Conservation (phyloP, 2,797 vertebrate genomes). For the Argentina silus region DNA sequence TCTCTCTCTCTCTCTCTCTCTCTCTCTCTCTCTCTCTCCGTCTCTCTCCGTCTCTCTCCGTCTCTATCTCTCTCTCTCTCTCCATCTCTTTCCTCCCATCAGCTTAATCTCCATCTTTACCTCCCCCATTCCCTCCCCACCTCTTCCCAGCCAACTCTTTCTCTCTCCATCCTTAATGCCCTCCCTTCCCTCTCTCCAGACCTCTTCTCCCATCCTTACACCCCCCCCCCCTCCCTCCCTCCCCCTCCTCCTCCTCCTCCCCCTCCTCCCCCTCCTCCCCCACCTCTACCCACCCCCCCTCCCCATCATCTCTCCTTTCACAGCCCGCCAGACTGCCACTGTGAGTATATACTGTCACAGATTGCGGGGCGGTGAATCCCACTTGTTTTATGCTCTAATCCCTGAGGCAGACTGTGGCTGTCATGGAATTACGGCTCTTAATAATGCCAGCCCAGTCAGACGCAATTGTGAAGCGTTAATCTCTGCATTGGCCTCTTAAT, state of each 20-base stretch:
- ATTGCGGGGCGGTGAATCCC: constrained; percentile 39
- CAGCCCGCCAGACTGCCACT: neutral
- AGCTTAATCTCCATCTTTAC: neutral
- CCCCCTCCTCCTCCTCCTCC: neutral
- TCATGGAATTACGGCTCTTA: constrained; percentile 58
- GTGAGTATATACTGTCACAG: constrained; percentile 24
- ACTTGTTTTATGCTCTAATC: constrained; percentile 52
- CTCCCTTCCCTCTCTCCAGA: neutral
- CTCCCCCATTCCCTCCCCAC: too few species aligned
- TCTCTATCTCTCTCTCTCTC: neutral
- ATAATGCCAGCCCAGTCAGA: constrained; percentile 31
- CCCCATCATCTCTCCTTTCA: neutral
- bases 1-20: neutral
- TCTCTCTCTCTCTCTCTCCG: neutral
- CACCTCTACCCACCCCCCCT: neutral
- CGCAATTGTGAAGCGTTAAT: constrained; percentile 16
- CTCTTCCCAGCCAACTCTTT: neutral
- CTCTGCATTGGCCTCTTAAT: neutral
- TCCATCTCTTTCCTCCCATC: too few species aligned
- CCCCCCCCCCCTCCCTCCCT: neutral
- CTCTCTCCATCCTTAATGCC: neutral
- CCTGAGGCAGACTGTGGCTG: constrained; percentile 52
- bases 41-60: neutral
- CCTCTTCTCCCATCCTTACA: neutral
- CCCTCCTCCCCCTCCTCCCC: neutral